Percentiles rank a stretch among this genome's conserved stretches.
These are phyloP conservation scores for Tinea trinotella DNA, from an alignment of 2,888 invertebrate species.

Conservation along the genomic window DNA sequence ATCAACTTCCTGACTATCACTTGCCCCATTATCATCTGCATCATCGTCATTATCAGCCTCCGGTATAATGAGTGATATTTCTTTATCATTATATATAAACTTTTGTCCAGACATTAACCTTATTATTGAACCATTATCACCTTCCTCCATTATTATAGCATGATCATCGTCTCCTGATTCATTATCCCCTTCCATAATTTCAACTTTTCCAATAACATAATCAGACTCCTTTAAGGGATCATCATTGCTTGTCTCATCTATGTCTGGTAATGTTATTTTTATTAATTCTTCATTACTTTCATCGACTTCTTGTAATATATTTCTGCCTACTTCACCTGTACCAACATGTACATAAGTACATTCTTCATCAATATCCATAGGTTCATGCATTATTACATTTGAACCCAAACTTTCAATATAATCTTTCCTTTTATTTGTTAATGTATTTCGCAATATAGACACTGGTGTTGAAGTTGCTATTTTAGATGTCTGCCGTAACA, in stretches of 20 bases:
- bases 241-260: constrained; percentile 22
- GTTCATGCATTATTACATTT: no score
- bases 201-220: constrained; percentile 37
- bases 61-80: constrained; percentile 41
- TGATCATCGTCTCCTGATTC: constrained; percentile 32
- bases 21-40: constrained; percentile 21
- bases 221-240: constrained; percentile 19
- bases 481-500: no score
- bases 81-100: constrained; percentile 42
- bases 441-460: no score
- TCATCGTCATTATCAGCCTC: constrained; percentile 28
- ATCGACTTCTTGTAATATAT: no score
- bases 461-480: no score
- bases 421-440: no score
- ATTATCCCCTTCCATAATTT: constrained; percentile 38
- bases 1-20: constrained; percentile 37
- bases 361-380: no score
- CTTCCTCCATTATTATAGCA: constrained; percentile 44
- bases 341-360: no score
- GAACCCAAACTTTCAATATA: no score
- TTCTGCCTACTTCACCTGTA: no score
- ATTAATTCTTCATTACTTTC: not conserved
- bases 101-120: constrained; percentile 47
- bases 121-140: constrained; percentile 43
- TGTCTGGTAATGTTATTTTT: constrained; percentile 32